These are phyloP conservation scores for Myzus persicae DNA, from an alignment of 1,140 invertebrate genomes.

Conservation along the genomic window DNA sequence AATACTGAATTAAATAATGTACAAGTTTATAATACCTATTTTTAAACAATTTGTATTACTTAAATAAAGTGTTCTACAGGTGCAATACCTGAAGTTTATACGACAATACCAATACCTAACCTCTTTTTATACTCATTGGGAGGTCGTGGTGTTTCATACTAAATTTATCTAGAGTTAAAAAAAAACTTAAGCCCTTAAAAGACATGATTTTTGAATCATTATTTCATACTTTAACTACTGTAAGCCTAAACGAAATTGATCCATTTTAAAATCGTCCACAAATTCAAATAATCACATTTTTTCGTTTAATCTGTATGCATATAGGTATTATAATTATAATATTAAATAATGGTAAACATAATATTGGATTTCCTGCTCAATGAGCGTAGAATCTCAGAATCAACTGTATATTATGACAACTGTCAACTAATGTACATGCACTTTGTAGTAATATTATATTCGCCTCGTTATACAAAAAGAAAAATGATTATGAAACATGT, in stretches of 20 bases:
- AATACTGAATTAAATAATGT: too few relatives aligned
- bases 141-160: not conserved
- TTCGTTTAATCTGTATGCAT: not conserved
- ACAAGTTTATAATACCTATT: too few relatives aligned
- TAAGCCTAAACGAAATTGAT: not conserved
- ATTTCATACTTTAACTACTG: not conserved
- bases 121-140: not conserved
- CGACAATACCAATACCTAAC: not conserved
- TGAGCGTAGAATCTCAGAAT: not conserved
- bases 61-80: not conserved
- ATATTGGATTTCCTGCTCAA: not conserved
- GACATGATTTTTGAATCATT: not conserved
- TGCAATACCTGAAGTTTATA: not conserved
- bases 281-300: not conserved
- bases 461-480: not conserved
- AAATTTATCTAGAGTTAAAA: not conserved
- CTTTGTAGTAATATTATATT: too few relatives aligned
- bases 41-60: not conserved
- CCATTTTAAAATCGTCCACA: not conserved
- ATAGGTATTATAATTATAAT: not conserved
- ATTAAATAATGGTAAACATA: too few relatives aligned
- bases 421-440: not conserved
- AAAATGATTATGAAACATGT: not conserved
- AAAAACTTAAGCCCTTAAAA: not conserved
- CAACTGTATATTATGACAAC: not conserved